Percentiles rank a stretch among this genome's conserved stretches.
These are phyloP conservation scores for Terebella lapidaria DNA, from an alignment of 2,888 invertebrate species.

Conservation along the genomic window DNA sequence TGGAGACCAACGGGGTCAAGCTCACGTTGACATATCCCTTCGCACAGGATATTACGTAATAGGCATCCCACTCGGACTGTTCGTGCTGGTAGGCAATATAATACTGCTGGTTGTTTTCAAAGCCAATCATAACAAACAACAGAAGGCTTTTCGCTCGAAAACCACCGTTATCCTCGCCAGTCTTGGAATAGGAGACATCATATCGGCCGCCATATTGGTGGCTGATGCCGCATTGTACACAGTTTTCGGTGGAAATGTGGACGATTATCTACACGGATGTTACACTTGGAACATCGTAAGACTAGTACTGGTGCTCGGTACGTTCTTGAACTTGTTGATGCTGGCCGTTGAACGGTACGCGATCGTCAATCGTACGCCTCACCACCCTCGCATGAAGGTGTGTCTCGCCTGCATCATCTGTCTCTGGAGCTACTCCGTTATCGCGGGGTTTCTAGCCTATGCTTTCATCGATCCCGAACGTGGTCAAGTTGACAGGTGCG, in stretches of 20 bases:
- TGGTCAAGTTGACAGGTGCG: background rate
- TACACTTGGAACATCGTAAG: slow-evolving; percentile 4
- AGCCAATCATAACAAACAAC: background rate
- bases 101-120: slow-evolving; percentile 1
- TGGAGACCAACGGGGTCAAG: no score
- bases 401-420: background rate
- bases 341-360: slow-evolving; percentile 2
- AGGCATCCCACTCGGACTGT: slow-evolving; percentile 7
- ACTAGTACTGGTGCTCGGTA: background rate
- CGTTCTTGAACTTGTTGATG: background rate
- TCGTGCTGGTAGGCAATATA: background rate
- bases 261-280: background rate
- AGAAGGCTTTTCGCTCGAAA: background rate
- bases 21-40: no score
- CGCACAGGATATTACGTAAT: no score
- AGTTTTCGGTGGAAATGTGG: background rate
- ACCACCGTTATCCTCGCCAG: background rate
- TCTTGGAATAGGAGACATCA: background rate
- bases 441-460: background rate
- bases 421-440: slow-evolving; percentile 7
- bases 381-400: background rate
- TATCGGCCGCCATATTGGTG: background rate
- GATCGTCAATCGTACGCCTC: background rate
- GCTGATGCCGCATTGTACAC: background rate
- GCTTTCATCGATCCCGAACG: background rate